Conservation (phyloP, 2,797 vertebrate species). For the Smutsia temminckii region DNA sequence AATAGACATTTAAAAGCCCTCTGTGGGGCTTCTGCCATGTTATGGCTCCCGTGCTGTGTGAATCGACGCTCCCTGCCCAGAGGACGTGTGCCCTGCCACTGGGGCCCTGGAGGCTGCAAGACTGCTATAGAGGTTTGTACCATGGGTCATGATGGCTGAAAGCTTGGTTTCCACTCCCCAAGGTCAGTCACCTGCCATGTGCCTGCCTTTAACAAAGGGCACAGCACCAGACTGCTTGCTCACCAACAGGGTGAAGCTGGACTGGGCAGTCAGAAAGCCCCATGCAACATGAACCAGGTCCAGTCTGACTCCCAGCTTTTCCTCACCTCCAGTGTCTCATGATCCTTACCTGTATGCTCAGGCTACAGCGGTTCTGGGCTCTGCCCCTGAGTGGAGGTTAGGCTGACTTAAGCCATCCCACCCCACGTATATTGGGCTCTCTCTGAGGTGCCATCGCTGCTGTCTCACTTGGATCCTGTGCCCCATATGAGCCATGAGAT, state of each 20-base stretch:
- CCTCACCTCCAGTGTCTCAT: not conserved
- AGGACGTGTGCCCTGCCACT: not conserved
- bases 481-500: not conserved
- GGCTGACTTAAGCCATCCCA: not conserved
- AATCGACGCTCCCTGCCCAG: slow-evolving; percentile 39
- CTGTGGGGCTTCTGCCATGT: slow-evolving; percentile 54
- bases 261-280: not conserved
- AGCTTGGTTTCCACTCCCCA: slow-evolving; percentile 23
- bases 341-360: not conserved
- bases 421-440: not conserved
- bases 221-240: slow-evolving; percentile 24
- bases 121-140: slow-evolving; percentile 1
- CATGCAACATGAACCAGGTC: not conserved
- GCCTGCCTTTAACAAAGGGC: slow-evolving; percentile 48
- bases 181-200: not conserved
- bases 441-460: not conserved
- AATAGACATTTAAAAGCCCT: slow-evolving; percentile 69
- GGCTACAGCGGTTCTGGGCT: not conserved
- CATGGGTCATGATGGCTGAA: not conserved
- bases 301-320: not conserved
- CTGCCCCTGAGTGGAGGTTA: not conserved
- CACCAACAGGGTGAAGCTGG: not conserved
- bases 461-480: not conserved
- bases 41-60: slow-evolving; percentile 60
- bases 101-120: not conserved